Evolutionary conservation across 2,797 vertebrate species (phyloP).

Genomic region (Clamator glandarius): DNA sequence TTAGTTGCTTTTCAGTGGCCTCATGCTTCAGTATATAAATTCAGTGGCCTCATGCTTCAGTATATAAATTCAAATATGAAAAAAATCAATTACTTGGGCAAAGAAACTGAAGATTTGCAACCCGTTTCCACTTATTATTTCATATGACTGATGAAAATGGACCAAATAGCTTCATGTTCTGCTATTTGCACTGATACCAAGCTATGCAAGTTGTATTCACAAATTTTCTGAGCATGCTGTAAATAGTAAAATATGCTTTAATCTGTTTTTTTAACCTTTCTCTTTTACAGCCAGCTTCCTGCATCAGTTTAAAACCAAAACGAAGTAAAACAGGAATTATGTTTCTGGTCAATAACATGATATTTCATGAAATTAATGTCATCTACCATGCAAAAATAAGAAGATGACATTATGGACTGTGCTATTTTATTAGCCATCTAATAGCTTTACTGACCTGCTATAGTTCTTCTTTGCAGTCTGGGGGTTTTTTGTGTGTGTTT

Average conservation of each 20-base stretch:
- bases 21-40: not conserved
- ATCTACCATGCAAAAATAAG: not conserved
- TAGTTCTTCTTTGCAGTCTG: not conserved
- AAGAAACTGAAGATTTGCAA: not conserved
- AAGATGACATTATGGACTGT: not conserved
- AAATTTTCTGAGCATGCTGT: not conserved
- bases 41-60: not conserved
- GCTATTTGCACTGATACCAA: not conserved
- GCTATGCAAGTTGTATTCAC: not conserved
- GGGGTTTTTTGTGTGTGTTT: not conserved
- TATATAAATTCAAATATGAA: not conserved
- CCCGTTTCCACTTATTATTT: not conserved
- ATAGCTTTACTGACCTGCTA: not conserved
- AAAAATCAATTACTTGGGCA: not conserved
- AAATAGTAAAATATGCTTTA: not conserved
- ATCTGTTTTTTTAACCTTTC: not conserved
- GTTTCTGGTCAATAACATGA: not conserved
- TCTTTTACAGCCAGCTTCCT: not conserved
- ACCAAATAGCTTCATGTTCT: not conserved
- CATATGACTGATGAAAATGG: not conserved
- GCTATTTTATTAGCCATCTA: not conserved
- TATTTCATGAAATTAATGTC: not conserved
- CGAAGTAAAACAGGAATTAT: not conserved
- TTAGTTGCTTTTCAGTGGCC: not conserved
- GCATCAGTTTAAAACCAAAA: not conserved